These are phyloP conservation scores for Pseudoatta argentina DNA, from an alignment of 1,140 invertebrate genomes.

Conservation along the genomic window DNA sequence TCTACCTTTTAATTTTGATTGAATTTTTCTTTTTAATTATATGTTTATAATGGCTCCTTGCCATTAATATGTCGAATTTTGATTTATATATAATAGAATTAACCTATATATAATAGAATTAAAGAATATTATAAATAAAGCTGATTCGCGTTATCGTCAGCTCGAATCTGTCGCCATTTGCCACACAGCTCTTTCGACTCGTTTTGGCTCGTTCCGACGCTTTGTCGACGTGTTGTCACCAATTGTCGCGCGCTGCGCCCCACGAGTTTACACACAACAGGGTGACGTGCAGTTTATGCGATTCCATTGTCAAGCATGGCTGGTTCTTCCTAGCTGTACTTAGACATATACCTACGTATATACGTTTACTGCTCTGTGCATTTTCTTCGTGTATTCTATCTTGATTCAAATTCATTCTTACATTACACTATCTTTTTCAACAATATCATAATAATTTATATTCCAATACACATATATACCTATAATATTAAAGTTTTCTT, in stretches of 20 bases:
- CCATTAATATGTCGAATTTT: not conserved
- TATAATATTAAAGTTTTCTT: not conserved
- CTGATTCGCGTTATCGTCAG: slow-evolving; percentile 16
- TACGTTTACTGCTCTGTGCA: not conserved
- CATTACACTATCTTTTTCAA: not conserved
- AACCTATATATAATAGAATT: not conserved
- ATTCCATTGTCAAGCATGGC: slow-evolving; percentile 80
- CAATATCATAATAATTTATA: not conserved
- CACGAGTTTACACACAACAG: slow-evolving; percentile 85
- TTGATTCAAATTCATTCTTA: not conserved
- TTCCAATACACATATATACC: not conserved
- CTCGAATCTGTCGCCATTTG: slow-evolving; percentile 36
- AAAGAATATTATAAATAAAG: not conserved
- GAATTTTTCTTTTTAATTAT: not conserved
- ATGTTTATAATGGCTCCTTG: not conserved
- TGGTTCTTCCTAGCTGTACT: slow-evolving; percentile 68
- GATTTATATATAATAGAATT: not conserved
- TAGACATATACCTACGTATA: not conserved
- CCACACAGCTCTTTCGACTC: slow-evolving; percentile 67
- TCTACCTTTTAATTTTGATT: not conserved
- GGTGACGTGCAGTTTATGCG: slow-evolving; percentile 83
- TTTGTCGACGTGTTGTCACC: slow-evolving; percentile 84
- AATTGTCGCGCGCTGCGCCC: slow-evolving; percentile 84
- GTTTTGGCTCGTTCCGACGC: slow-evolving; percentile 77
- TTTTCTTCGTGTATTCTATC: not conserved